Conservation (phyloP, 2,797 vertebrate species). For the Chromis chromis region DNA sequence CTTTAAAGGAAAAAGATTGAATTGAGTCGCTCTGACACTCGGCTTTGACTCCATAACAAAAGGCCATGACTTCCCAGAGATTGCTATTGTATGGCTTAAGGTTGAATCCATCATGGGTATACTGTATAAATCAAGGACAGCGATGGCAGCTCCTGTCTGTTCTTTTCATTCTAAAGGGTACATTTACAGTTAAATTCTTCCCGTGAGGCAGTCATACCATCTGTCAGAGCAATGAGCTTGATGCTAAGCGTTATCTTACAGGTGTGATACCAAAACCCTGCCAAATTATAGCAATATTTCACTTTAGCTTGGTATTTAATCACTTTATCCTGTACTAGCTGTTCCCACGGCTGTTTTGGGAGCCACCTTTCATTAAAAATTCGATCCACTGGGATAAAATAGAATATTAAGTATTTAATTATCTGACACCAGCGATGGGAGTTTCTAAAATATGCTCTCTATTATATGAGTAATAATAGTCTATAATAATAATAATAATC, state of each 20-base stretch:
- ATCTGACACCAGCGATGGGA: neutral
- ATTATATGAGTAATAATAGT: too few relatives aligned
- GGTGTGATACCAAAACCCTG: neutral
- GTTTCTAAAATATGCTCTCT: neutral
- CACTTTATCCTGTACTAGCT: neutral
- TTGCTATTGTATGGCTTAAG: slow-evolving; percentile 52
- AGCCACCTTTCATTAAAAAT: neutral
- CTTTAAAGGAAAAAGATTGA: slow-evolving; percentile 44
- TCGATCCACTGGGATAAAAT: neutral
- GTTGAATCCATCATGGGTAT: slow-evolving; percentile 47
- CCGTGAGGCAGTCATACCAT: slow-evolving; percentile 3
- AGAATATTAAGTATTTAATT: neutral
- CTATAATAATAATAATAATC: too few relatives aligned
- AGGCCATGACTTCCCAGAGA: slow-evolving; percentile 56
- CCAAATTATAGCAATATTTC: neutral
- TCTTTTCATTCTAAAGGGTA: slow-evolving; percentile 37
- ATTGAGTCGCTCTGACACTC: slow-evolving; percentile 51
- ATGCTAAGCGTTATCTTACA: neutral
- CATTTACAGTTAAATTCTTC: slow-evolving; percentile 20
- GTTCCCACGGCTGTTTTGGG: neutral
- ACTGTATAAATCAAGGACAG: slow-evolving; percentile 30
- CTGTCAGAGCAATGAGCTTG: neutral
- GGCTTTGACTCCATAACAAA: slow-evolving; percentile 59
- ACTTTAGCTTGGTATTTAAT: neutral
- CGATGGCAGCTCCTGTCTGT: slow-evolving; percentile 26